phyloP scores from a whole-genome alignment of 2,113 vertebrate species.

The Strigops habroptila region DNA sequence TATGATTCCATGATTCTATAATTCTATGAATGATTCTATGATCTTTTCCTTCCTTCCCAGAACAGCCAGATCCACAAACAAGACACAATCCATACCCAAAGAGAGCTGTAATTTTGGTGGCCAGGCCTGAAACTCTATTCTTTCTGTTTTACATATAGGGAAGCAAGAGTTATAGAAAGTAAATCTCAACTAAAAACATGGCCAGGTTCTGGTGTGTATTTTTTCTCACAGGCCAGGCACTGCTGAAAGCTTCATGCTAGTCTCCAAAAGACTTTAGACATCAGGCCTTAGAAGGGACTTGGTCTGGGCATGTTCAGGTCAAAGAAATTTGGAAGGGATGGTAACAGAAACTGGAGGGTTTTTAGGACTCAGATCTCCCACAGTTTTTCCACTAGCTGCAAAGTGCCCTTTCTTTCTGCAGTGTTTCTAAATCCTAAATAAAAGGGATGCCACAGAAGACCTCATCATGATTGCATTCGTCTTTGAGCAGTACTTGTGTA shows the following conservation, averaged over 20 bases:
- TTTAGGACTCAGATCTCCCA: neutral
- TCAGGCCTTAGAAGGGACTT: neutral
- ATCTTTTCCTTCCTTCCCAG: neutral
- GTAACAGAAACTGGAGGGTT: neutral
- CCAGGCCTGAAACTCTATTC: neutral
- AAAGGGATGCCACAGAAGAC: neutral
- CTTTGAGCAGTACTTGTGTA: no score
- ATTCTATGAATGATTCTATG: neutral
- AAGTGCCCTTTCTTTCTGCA: neutral
- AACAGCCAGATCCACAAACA: neutral
- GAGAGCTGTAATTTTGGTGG: neutral
- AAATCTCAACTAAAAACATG: neutral
- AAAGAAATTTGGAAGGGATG: neutral
- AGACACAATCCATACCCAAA: neutral
- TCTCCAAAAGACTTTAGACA: neutral
- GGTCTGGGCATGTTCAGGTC: fast-evolving
- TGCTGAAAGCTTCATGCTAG: neutral
- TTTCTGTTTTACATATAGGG: neutral
- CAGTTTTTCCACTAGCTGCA: neutral
- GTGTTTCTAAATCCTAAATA: neutral
- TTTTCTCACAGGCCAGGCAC: neutral
- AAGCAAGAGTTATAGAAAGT: neutral
- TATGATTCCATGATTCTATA: neutral
- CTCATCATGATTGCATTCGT: neutral
- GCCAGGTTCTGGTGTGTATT: neutral